Base-by-base conservation (phyloP, 2,888 invertebrate species). In the Eustalomyia histrio region DNA sequence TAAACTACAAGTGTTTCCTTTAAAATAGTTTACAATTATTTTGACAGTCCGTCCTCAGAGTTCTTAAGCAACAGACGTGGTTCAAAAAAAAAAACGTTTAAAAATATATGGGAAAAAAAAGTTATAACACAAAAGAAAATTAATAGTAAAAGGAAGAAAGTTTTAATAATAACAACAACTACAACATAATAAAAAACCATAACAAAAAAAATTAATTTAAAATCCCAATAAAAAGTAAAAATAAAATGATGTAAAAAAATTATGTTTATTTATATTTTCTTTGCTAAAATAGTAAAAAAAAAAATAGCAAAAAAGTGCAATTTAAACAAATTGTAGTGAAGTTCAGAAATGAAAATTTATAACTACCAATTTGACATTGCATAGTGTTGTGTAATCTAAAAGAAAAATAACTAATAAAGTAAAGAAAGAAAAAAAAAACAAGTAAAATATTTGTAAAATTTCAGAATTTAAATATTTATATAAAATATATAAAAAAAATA, bases 11-110 rank as follows among this genome's bases (percentile, higher is more conserved):
- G 78, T 79, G 35, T 47, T 63, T 47, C 50, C 16, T 18, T 12
- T 63, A 18, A 21, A 68, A 65, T 43, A 55, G 18, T 52, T 60
- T 53, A 55, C 58, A 55, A 65, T 60, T 17, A 67, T 78, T 72
- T 8, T 14, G 18, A 85, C 80, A 88, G 88, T 88, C 89, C 89
- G 89, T 89, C 89, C 88, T 87, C 86, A 88, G 87, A 87, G 86
- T 86, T 87, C 86, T 85, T 84, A 79, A 83, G 83, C 80, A 85
- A 84, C 83, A 87, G 88, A 86, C 88, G 88, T 84, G 61, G 35
- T 80, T 57, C 12, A 24, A 72, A 71, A 43, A 21, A 68, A 57
- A 76, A 82, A 80, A 63, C 16, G 69, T 5, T 29, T 17, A 33
- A 67, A 69, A 33, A 35, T 39, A 39, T 39, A 12, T 12, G n/a